phyloP scores from a whole-genome alignment of 2,797 vertebrate species.

The Cyprinella venusta region DNA sequence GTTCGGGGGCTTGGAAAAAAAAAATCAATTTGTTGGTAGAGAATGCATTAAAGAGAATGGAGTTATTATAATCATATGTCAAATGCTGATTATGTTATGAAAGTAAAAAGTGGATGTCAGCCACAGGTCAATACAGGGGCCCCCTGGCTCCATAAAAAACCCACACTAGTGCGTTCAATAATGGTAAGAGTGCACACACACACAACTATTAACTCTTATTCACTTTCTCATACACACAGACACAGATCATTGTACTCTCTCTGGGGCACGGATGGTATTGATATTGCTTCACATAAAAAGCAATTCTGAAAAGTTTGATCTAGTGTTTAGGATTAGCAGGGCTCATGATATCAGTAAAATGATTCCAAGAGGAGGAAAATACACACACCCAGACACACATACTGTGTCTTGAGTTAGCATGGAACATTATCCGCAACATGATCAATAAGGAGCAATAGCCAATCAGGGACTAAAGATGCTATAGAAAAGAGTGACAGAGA shows the following conservation, averaged over 20 bases:
- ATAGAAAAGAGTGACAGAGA: constrained; percentile 9
- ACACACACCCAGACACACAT: constrained; percentile 33
- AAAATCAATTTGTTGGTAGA: constrained; percentile 96
- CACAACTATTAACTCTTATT: constrained; percentile 39
- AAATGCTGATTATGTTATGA: constrained; percentile 87
- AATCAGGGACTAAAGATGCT: constrained; percentile 56
- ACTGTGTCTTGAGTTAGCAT: constrained; percentile 33
- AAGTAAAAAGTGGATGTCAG: constrained; percentile 85
- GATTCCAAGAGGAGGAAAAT: constrained; percentile 40
- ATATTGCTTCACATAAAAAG: constrained; percentile 62
- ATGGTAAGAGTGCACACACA: constrained; percentile 59
- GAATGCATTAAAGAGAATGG: constrained; percentile 87
- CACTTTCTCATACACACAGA: constrained; percentile 36
- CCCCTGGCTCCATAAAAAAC: constrained; percentile 76
- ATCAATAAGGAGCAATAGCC: constrained; percentile 63
- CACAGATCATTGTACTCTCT: constrained; percentile 59
- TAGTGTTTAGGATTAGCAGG: constrained; percentile 58
- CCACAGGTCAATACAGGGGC: constrained; percentile 76
- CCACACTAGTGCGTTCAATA: constrained; percentile 73
- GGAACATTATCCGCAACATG: constrained; percentile 58
- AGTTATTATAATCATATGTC: constrained; percentile 89
- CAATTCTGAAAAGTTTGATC: constrained; percentile 60
- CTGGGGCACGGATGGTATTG: constrained; percentile 53
- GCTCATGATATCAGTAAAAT: constrained; percentile 62
- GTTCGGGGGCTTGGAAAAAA: constrained; percentile 92